A percentile compares a stretch with the other conserved stretches of the same genome.
Evolutionary conservation across 2,888 invertebrate species (phyloP).

Genomic region (Thymelicus sylvestris): DNA sequence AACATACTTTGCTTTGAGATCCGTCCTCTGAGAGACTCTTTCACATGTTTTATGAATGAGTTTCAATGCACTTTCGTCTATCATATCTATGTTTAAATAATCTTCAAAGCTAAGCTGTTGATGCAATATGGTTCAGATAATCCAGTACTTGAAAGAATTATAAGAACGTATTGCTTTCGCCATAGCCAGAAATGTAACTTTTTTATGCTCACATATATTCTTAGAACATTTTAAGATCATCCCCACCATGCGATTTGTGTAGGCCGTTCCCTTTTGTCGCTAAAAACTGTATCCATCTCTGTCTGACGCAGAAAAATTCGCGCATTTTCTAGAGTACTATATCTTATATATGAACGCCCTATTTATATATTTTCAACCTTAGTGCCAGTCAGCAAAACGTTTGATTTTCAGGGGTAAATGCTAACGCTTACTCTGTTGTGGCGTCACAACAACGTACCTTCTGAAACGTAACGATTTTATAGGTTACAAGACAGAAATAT

Average conservation of each 20-base stretch:
- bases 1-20: constrained; percentile 82
- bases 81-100: constrained; percentile 21
- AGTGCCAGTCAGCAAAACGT: constrained; percentile 40
- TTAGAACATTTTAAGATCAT: constrained; percentile 78
- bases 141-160: neutral
- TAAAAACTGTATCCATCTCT: constrained; percentile 77
- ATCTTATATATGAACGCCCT: constrained; percentile 59
- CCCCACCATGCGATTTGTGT: constrained; percentile 72
- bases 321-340: constrained; percentile 64
- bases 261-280: constrained; percentile 79
- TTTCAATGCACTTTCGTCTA: constrained; percentile 66
- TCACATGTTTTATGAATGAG: constrained; percentile 81
- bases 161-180: constrained; percentile 1
- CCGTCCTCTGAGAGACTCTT: constrained; percentile 78
- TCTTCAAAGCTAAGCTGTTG: constrained; percentile 11
- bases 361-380: constrained; percentile 49
- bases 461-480: constrained; percentile 28
- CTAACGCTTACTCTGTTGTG: constrained; percentile 50
- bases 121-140: constrained; percentile 1
- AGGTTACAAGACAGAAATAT: constrained; percentile 12
- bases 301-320: constrained; percentile 75
- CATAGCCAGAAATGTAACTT: constrained; percentile 18
- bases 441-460: constrained; percentile 45
- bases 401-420: constrained; percentile 43
- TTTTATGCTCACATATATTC: constrained; percentile 40